Evolutionary conservation across 2,888 invertebrate genomes (phyloP), one percentile per base, ranked within the genome.

Genomic region (Campoplex nolae): DNA sequence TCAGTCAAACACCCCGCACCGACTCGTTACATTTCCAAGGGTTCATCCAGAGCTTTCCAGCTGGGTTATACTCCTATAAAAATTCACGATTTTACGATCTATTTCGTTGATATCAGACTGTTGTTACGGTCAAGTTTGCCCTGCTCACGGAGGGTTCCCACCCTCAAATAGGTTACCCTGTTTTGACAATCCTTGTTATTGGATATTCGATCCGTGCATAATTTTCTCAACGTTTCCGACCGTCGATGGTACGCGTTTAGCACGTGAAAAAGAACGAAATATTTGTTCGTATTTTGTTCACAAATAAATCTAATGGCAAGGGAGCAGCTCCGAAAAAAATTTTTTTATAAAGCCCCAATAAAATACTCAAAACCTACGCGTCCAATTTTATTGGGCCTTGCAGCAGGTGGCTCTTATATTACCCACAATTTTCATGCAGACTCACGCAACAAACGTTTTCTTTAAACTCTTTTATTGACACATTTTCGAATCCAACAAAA

Each of bases 11-110:
- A 70, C 68, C 51, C 67, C 45, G 28, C 45, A 45, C 38, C 38
- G 23, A 28, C 32, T 54, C 11, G 62, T 35, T 13, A 35, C 28
- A 67, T 81, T 18, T 42, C 38, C 45, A 45, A 70, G 58, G 28
- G 54, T 32, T 45, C 16, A n/a, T 16, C 32, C 51, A 56, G 16
- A 67, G 51, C 73, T 74, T 74, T 75, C n/a, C 73, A 54, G 56
- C 51, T 65, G 65, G 38, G 7, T 51, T 62, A 45, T 45, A 28
- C 16, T 75, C 58, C 18, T 23, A 45, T 28, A 28, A 28, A 75
- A 42, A 75, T 58, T 45, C 38, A 62, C 56, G 23, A 4, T 56
- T 56, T 74, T 51, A 74, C n/a, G 38, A 56, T 35, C 56, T 32
- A 16, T 28, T 35, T 38, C 11, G 7, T 54, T 13, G 35, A 54